Evolutionary conservation across 2,888 invertebrate genomes (phyloP), one percentile per base, ranked within the genome.

Genomic region (Orgyia antiqua): DNA sequence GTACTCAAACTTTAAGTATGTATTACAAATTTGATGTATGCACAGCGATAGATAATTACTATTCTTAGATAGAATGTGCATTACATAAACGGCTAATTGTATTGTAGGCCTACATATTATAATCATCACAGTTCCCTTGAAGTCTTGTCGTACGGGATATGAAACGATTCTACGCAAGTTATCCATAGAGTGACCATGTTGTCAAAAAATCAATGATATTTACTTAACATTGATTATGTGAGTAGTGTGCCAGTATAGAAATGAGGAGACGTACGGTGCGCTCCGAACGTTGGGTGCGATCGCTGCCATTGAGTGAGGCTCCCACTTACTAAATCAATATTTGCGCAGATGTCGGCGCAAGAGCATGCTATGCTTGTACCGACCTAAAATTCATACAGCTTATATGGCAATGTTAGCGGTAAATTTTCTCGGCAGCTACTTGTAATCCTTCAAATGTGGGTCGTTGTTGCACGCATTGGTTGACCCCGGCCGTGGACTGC

Each of bases 331-430:
- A 83, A 84, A 83, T 84, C 84, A 86, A 86, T 86, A 86, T 86
- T 86, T 83, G 84, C 82, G 71, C 84, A 86, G 84, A 82, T 84
- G 84, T 80, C 77, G 80, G 77, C 73, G 70, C 72, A 80, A 84
- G 82, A 86, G 78, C 82, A 82, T 74, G 74, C 72, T 77, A 73
- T 80, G 76, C 80, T 79, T 77, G 75, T 72, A 69, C 72, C 78
- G 86, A 86, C 86, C 86, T 84, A 84, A 86, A 84, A 84, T 80
- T 82, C 83, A 80, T 80, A 80, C 79, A 74, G 77, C 82, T 82
- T 84, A 84, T 86, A 86, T 83, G 84, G 84, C 74, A 72, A 80
- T 68, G 83, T 69, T 86, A 86, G 83, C 86, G 86, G 86, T 86
- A 86, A 83, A 84, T 79, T 83, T 76, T 83, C 86, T 84, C 75